Conservation (phyloP, 2,113 vertebrate species). For the Prochilodus magdalenae region DNA sequence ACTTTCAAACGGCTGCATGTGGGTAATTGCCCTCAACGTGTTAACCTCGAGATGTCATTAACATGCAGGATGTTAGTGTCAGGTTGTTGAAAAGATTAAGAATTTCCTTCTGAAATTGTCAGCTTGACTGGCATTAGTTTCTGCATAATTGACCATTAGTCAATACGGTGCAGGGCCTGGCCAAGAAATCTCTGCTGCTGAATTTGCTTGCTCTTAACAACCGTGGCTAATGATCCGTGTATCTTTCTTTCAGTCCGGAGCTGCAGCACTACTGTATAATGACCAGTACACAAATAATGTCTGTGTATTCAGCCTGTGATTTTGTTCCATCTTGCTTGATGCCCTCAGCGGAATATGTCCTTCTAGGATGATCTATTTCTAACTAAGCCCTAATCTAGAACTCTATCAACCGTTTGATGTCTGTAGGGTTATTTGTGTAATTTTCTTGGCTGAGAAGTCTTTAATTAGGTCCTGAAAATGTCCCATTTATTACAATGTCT, state of each 20-base stretch:
- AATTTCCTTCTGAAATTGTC: background rate
- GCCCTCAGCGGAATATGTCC: too few species aligned
- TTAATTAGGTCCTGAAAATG: too few species aligned
- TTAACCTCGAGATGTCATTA: background rate
- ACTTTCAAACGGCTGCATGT: background rate
- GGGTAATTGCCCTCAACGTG: background rate
- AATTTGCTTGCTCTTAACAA: background rate
- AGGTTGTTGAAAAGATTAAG: background rate
- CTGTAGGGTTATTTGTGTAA: too few species aligned
- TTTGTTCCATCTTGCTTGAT: too few species aligned
- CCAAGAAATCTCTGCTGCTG: background rate
- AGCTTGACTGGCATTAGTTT: background rate
- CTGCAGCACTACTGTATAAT: background rate
- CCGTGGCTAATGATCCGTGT: background rate
- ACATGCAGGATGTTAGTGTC: background rate
- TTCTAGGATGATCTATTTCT: too few species aligned
- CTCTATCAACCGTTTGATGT: too few species aligned
- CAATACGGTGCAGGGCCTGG: background rate
- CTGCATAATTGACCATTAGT: constrained; percentile 1
- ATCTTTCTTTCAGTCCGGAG: background rate
- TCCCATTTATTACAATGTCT: too few species aligned
- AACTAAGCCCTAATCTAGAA: too few species aligned
- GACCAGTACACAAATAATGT: background rate
- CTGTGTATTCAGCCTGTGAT: background rate
- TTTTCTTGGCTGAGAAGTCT: too few species aligned